A percentile compares a stretch with the other conserved stretches of the same genome.
These are phyloP conservation scores for Seira musarum DNA, from an alignment of 2,888 invertebrate species.

Conservation along the genomic window DNA sequence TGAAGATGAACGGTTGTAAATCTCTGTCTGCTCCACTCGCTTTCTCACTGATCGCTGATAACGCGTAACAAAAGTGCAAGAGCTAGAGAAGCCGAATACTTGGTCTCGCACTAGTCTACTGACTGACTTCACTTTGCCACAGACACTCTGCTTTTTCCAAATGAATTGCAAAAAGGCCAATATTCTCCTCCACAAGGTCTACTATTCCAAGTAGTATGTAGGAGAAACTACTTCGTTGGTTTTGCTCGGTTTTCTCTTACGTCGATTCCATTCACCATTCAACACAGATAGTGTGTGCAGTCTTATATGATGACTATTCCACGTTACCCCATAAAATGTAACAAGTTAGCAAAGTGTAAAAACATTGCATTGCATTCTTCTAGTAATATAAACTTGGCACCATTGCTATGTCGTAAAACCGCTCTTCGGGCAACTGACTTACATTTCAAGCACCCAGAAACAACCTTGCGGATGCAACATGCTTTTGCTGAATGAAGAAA, in stretches of 20 bases:
- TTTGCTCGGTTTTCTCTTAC: neutral
- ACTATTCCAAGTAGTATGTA: neutral
- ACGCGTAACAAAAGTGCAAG: neutral
- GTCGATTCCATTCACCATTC: neutral
- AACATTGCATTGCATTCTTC: neutral
- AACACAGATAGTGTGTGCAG: neutral
- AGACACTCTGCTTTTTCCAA: constrained; percentile 12
- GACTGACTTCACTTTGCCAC: neutral
- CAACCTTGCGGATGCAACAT: too few species aligned
- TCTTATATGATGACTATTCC: too few species aligned
- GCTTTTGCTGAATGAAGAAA: neutral
- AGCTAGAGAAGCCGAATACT: neutral
- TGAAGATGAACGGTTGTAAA: neutral
- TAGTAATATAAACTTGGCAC: neutral
- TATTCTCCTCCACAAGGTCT: neutral
- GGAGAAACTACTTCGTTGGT: constrained; percentile 3
- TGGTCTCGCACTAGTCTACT: constrained; percentile 19
- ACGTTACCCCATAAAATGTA: too few species aligned
- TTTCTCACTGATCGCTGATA: neutral
- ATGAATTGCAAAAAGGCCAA: too few species aligned
- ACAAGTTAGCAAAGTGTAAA: neutral
- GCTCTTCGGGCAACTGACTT: too few species aligned
- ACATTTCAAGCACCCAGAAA: too few species aligned
- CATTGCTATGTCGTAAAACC: too few species aligned
- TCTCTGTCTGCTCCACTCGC: neutral